Evolutionary conservation across 2,113 vertebrate genomes (phyloP).

Genomic region (Rhabdornis inornatus): DNA sequence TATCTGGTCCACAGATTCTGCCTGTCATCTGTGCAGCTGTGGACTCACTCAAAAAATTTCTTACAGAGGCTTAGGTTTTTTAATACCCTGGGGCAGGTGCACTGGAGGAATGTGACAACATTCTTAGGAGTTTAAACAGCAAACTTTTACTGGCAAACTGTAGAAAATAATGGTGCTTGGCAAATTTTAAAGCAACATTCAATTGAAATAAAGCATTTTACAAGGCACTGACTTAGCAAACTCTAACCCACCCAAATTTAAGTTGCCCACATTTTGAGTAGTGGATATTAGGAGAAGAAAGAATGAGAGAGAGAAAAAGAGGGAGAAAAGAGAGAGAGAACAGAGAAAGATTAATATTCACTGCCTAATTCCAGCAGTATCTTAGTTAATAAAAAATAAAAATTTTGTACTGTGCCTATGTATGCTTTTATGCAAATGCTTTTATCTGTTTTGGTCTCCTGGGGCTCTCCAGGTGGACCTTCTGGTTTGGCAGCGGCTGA

Average conservation of each 20-base stretch:
- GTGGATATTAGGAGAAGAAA: not conserved
- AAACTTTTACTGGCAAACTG: not conserved
- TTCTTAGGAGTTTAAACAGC: not conserved
- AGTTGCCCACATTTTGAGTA: not conserved
- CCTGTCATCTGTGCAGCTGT: not conserved
- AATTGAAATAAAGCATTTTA: not conserved
- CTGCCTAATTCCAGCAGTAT: not conserved
- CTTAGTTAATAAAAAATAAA: not conserved
- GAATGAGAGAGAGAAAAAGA: not conserved
- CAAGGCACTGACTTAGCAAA: not conserved
- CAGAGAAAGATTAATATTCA: not conserved
- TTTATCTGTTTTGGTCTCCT: not conserved
- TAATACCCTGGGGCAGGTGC: not conserved
- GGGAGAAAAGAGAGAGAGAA: not conserved
- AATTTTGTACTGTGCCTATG: fast-evolving
- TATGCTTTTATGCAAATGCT: not conserved
- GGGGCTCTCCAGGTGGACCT: too few relatives aligned
- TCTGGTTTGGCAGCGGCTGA: not conserved
- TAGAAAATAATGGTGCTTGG: not conserved
- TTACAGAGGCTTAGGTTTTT: not conserved
- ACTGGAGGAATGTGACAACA: fast-evolving
- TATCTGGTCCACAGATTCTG: not conserved
- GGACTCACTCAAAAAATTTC: not conserved
- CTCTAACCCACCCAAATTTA: not conserved
- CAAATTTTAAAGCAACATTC: not conserved